Evolutionary conservation across 2,797 vertebrate genomes (phyloP).

Genomic region (Heteromormyrus szaboi): DNA sequence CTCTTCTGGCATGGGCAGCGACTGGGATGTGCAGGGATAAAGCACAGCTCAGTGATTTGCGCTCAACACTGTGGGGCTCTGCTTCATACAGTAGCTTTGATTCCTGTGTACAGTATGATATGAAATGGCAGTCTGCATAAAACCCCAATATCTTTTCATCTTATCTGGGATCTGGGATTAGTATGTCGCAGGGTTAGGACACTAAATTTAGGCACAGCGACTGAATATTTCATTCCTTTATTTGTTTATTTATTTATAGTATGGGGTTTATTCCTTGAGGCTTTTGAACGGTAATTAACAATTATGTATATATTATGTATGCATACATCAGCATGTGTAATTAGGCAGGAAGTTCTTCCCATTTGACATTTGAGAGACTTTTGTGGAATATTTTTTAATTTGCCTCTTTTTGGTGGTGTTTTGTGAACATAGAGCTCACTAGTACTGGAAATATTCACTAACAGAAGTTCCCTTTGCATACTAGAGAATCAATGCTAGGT

Average conservation of each 20-base stretch:
- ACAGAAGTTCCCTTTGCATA: background rate
- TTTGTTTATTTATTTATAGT: constrained; percentile 2
- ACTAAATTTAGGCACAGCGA: constrained; percentile 4
- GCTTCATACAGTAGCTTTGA: background rate
- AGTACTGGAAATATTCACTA: background rate
- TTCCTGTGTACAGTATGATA: background rate
- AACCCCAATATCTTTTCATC: constrained; percentile 17
- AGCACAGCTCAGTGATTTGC: background rate
- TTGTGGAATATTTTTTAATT: background rate
- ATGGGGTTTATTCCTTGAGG: constrained; percentile 1
- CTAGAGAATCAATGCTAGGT: background rate
- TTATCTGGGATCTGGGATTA: background rate
- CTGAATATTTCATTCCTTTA: constrained; percentile 1
- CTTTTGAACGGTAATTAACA: background rate
- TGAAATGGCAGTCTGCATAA: background rate
- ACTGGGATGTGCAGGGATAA: constrained; percentile 7
- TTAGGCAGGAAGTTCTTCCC: background rate
- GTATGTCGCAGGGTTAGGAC: background rate
- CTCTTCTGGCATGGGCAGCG: background rate
- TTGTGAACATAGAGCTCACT: background rate
- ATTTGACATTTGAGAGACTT: background rate
- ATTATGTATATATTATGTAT: constrained; percentile 5
- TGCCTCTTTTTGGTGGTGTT: background rate
- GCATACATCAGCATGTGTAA: background rate
- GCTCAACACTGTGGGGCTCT: background rate